phyloP scores from a whole-genome alignment of 2,113 vertebrate genomes.

The Rhodinocichla rosea region DNA sequence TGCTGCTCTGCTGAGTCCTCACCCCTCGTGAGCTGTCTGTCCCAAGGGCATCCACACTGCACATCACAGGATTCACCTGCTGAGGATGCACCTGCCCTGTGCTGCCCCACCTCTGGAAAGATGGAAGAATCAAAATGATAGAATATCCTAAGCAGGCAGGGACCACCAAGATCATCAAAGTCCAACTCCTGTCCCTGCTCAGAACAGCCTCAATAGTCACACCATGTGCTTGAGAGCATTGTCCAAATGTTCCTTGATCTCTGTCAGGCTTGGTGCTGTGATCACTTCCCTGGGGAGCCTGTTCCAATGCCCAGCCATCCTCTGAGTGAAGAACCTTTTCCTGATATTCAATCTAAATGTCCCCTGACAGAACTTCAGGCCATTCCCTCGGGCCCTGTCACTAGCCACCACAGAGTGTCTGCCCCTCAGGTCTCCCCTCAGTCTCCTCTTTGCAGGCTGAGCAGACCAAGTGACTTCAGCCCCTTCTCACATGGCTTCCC shows the following conservation, averaged over 20 bases:
- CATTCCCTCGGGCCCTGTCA: rapidly evolving
- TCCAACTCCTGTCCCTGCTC: background rate
- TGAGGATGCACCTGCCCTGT: background rate
- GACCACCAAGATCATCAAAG: background rate
- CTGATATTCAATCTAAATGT: background rate
- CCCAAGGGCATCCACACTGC: background rate
- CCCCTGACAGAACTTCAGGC: background rate
- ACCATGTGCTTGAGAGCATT: background rate
- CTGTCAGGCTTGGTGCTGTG: background rate
- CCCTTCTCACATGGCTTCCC: rapidly evolving
- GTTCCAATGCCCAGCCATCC: background rate
- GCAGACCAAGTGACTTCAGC: background rate
- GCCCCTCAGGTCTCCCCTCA: background rate
- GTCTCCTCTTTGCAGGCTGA: background rate
- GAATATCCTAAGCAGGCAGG: background rate
- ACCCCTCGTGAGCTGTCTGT: background rate
- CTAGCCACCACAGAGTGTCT: background rate
- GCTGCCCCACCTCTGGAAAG: background rate
- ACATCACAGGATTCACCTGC: background rate
- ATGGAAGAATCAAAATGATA: background rate
- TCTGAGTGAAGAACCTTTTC: background rate
- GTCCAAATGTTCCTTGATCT: background rate
- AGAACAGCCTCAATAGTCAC: background rate
- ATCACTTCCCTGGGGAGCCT: background rate
- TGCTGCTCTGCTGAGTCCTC: background rate